Conservation (phyloP, 1,140 invertebrate species). For the Idris sp. region DNA sequence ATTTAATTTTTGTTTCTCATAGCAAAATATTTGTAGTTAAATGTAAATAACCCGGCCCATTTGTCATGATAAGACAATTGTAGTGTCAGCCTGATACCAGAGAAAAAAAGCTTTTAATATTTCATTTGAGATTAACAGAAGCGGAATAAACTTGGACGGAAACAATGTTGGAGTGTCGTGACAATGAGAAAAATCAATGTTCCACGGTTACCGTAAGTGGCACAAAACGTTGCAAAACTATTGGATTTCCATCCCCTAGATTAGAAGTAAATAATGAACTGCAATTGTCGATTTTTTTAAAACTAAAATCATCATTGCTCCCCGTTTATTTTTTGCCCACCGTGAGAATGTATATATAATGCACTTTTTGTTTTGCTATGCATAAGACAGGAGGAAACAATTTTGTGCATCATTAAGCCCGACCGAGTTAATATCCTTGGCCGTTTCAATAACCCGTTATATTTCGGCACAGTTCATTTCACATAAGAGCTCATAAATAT, state of each 20-base stretch:
- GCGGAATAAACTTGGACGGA: conserved; percentile 41
- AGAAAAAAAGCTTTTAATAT: conserved; percentile 52
- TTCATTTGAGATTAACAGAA: conserved; percentile 45
- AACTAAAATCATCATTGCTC: conserved; percentile 2
- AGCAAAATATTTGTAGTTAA: conserved; percentile 33
- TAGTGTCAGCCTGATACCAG: conserved; percentile 24
- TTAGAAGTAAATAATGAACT: conserved; percentile 23
- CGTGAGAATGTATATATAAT: conserved; percentile 34
- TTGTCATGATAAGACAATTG: conserved; percentile 53
- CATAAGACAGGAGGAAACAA: no score
- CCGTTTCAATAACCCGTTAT: conserved; percentile 48
- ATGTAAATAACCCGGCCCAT: conserved; percentile 35
- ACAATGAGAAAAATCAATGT: conserved; percentile 58
- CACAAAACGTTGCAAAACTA: conserved; percentile 33
- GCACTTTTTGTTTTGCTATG: no score
- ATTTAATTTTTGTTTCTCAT: no score
- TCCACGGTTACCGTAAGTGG: conserved; percentile 37
- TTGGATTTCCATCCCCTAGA: conserved; percentile 39
- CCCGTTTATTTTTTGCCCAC: not conserved
- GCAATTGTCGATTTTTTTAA: not conserved
- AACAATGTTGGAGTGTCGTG: conserved; percentile 45
- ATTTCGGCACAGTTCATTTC: conserved; percentile 43
- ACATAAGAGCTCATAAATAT: conserved; percentile 49
- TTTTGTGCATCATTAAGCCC: conserved; percentile 48
- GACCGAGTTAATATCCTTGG: conserved; percentile 49